Percentiles rank a stretch among this genome's conserved stretches.
Conservation (phyloP, 2,888 invertebrate species). For the Polyploca ridens region DNA sequence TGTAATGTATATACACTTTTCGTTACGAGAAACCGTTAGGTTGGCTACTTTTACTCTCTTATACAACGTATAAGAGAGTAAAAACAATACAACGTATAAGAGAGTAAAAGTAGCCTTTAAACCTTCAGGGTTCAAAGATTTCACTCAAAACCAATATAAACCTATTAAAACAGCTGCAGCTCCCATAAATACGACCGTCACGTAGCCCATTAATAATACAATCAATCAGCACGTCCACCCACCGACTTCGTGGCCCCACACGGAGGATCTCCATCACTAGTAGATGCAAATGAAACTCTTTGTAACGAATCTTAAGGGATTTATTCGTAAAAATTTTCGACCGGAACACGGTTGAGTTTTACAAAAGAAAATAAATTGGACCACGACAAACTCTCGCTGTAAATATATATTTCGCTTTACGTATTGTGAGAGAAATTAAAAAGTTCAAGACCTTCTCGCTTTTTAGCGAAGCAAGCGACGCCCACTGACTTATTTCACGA, state of each 20-base stretch:
- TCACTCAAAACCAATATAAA: background rate
- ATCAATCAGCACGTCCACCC: slow-evolving; percentile 14
- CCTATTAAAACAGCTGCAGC: background rate
- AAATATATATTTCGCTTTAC: slow-evolving; percentile 38
- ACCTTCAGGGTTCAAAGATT: background rate
- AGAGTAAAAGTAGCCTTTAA: background rate
- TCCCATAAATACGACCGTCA: background rate
- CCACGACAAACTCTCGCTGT: slow-evolving; percentile 45
- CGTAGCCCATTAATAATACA: slow-evolving; percentile 7
- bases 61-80: too few relatives aligned
- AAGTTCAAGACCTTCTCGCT: slow-evolving; percentile 34
- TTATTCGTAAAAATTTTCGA: slow-evolving; percentile 73
- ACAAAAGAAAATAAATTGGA: slow-evolving; percentile 71
- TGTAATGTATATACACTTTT: too few relatives aligned
- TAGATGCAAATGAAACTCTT: slow-evolving; percentile 80
- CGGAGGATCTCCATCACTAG: slow-evolving; percentile 53
- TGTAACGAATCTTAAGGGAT: slow-evolving; percentile 79
- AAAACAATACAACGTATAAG: too few relatives aligned
- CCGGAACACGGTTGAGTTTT: slow-evolving; percentile 54
- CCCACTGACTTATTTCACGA: slow-evolving; percentile 14
- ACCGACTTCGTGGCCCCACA: slow-evolving; percentile 42
- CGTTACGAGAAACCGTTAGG: too few relatives aligned
- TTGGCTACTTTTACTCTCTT: too few relatives aligned
- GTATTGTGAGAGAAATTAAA: slow-evolving; percentile 41
- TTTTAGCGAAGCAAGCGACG: slow-evolving; percentile 11